These are phyloP conservation scores for Adelphocoris suturalis DNA, from an alignment of 2,888 invertebrate species.

Conservation along the genomic window DNA sequence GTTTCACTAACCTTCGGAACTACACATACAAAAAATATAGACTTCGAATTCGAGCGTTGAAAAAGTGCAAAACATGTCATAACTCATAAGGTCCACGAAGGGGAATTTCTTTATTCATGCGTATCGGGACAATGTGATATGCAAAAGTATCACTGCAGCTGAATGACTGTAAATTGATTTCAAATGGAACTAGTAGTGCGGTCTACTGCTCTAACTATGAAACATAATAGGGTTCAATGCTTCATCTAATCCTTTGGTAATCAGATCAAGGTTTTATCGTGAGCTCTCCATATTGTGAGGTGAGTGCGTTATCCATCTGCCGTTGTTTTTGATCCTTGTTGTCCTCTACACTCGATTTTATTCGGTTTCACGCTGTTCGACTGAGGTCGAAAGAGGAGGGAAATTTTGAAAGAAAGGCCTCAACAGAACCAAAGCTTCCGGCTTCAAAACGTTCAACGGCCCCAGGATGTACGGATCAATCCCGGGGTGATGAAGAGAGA, in stretches of 20 bases:
- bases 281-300: neutral
- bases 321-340: slow-evolving; percentile 24
- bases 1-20: too few relatives aligned
- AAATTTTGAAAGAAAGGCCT: neutral
- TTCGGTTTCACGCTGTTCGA: neutral
- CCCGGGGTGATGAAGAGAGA: neutral
- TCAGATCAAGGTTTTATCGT: neutral
- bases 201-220: too few relatives aligned
- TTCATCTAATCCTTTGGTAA: neutral
- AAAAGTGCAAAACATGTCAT: too few relatives aligned
- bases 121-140: too few relatives aligned
- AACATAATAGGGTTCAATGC: too few relatives aligned
- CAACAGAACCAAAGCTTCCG: neutral
- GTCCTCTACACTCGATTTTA: neutral
- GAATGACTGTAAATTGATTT: too few relatives aligned
- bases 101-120: too few relatives aligned
- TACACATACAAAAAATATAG: too few relatives aligned
- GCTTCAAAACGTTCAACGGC: neutral
- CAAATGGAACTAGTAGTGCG: too few relatives aligned
- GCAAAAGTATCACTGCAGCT: too few relatives aligned
- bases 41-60: too few relatives aligned
- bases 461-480: neutral
- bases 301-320: neutral
- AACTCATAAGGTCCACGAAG: too few relatives aligned
- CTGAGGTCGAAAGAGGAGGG: neutral